A percentile compares a stretch with the other conserved stretches of the same genome.
Conservation (phyloP, 1,140 invertebrate species). For the Rhopalosiphum maidis region DNA sequence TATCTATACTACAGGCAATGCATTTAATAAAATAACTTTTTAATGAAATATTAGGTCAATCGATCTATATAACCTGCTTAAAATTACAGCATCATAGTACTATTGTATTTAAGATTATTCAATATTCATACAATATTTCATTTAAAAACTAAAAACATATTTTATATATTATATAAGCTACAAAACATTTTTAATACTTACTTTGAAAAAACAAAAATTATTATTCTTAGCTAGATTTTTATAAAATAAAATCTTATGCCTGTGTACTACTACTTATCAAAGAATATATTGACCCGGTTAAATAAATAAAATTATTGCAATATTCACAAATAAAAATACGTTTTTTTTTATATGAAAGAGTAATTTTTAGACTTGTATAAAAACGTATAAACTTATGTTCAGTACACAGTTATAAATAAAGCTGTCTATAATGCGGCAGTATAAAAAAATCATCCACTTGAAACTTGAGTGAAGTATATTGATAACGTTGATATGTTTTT, state of each 20-base stretch:
- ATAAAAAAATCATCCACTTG: background rate
- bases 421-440: background rate
- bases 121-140: background rate
- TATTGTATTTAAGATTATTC: background rate
- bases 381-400: background rate
- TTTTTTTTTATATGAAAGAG: background rate
- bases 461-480: background rate
- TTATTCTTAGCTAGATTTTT: background rate
- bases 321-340: background rate
- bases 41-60: background rate
- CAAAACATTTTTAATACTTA: background rate
- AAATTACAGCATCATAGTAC: background rate
- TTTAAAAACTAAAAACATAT: background rate
- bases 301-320: background rate
- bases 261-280: too few relatives aligned
- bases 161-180: background rate
- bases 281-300: too few relatives aligned
- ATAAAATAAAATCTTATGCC: background rate
- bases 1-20: background rate
- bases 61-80: background rate
- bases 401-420: background rate
- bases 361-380: background rate
- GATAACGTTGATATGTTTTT: background rate
- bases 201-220: background rate
- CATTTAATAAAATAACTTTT: background rate